Evolutionary conservation across 2,888 invertebrate genomes (phyloP).

Genomic region (Galeopsomyia nigrocyanea): DNA sequence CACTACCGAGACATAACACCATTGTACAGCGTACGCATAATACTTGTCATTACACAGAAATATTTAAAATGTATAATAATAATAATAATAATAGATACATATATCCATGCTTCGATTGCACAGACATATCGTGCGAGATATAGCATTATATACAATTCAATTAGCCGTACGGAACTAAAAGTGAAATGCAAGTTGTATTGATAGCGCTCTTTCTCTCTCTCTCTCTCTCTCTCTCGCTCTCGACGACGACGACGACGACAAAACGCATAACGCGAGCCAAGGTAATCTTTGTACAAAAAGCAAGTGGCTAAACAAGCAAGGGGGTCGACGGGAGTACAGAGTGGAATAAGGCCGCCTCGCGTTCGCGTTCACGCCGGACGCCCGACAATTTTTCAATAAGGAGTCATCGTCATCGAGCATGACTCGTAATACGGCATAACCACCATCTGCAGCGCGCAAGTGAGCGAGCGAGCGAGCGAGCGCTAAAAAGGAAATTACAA

Average conservation of each 20-base stretch:
- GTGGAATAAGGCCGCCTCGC: conserved; percentile 8
- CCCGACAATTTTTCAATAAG: conserved; percentile 42
- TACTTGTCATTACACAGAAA: conserved; percentile 31
- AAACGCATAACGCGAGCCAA: conserved; percentile 5
- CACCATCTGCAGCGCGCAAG: background rate
- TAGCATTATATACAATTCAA: conserved; percentile 32
- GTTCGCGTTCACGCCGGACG: conserved; percentile 1
- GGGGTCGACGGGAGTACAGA: background rate
- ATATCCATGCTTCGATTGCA: background rate
- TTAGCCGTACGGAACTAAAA: conserved; percentile 10
- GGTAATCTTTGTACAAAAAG: conserved; percentile 8
- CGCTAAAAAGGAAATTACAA: conserved; percentile 37
- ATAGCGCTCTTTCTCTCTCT: background rate
- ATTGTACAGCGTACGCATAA: conserved; percentile 18
- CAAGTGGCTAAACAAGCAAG: background rate
- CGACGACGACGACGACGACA: conserved; percentile 5
- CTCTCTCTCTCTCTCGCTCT: no score
- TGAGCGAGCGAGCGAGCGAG: background rate
- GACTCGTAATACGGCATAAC: conserved; percentile 19
- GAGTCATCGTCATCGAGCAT: conserved; percentile 33
- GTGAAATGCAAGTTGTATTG: background rate
- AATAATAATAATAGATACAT: conserved; percentile 6
- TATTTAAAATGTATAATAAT: conserved; percentile 23
- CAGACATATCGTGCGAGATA: conserved; percentile 9
- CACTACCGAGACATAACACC: conserved; percentile 13